Conservation (phyloP, 2,888 invertebrate species). For the Tanytarsus gracilentus region DNA sequence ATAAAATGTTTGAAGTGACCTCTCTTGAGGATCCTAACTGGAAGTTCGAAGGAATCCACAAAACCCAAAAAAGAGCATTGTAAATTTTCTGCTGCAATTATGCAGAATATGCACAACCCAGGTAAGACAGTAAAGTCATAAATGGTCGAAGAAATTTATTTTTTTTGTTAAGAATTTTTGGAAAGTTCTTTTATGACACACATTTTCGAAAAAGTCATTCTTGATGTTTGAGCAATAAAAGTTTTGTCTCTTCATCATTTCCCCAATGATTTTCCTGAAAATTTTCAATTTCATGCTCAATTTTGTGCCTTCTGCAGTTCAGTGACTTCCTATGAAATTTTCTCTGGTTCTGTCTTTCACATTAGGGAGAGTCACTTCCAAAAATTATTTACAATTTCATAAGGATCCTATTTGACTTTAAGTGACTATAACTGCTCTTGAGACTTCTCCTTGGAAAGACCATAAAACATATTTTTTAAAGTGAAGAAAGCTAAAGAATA, state of each 20-base stretch:
- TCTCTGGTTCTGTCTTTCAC: constrained; percentile 1
- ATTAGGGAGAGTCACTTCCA: neutral
- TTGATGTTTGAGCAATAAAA: constrained; percentile 19
- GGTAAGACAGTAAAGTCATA: neutral
- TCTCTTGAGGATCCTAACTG: too few species aligned
- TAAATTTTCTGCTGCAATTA: neutral
- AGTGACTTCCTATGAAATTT: constrained; percentile 1
- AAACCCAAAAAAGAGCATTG: neutral
- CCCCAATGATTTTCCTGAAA: constrained; percentile 26
- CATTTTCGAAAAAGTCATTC: neutral
- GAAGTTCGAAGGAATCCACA: neutral
- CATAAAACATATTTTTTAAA: constrained; percentile 1
- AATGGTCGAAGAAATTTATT: neutral
- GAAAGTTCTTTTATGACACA: neutral
- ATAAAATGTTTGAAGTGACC: too few species aligned
- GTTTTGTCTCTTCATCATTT: neutral
- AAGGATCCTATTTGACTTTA: neutral
- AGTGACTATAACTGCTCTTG: neutral
- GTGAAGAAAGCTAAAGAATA: too few species aligned
- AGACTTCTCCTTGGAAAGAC: too few species aligned
- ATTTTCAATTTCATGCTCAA: constrained; percentile 23
- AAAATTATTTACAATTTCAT: neutral
- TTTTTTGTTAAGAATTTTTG: neutral
- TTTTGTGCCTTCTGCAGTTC: neutral
- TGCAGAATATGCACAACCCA: neutral